Evolutionary conservation across 2,113 vertebrate species (phyloP), one percentile per base, ranked within the genome.

Genomic region (Cinclus cinclus): DNA sequence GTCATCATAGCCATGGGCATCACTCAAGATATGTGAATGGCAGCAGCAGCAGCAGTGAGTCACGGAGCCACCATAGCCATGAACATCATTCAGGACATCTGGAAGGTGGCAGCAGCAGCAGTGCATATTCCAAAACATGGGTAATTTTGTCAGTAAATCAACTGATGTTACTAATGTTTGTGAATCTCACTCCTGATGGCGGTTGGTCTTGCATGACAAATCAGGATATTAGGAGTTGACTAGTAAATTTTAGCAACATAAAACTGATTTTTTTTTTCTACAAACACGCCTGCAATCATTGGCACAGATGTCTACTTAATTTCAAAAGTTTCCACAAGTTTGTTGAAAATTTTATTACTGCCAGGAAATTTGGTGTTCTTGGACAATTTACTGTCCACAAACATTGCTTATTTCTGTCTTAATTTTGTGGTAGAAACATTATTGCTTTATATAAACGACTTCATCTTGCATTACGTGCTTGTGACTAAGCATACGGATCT

Each of bases 141-240:
- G 96, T 97, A 96, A 91, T 42, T 83, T 73, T 90, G n/a, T 53
- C 52, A 83, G 21, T 90, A 49, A 80, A 67, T 59, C 3, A 3
- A 53, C 18, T 39, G 37, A 41, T 68, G 15, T 10, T 70, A 27
- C 17, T 93, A 37, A 58, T 47, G 44, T 33, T 70, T 7, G 4
- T 65, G 39, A 91, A 83, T 91, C 75, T 14, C 0, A 2, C 22
- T 90, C 21, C 65, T 87, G 53, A 59, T 55, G 41, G 37, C 0
- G 14, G 46, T 23, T 91, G 81, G 77, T 39, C 60, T 92, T 87
- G 50, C 49, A 33, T 87, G 35, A 39, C 27, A 49, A 78, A 76
- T 60, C 62, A 87, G 24, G 20, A 80, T 67, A 77, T 59, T 42
- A 53, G 37, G 64, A 60, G 15, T 8, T 53, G 24, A 50, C 41